A percentile compares a stretch with the other conserved stretches of the same genome.
Evolutionary conservation across 2,113 vertebrate genomes (phyloP).

Genomic region (Scalopus aquaticus): DNA sequence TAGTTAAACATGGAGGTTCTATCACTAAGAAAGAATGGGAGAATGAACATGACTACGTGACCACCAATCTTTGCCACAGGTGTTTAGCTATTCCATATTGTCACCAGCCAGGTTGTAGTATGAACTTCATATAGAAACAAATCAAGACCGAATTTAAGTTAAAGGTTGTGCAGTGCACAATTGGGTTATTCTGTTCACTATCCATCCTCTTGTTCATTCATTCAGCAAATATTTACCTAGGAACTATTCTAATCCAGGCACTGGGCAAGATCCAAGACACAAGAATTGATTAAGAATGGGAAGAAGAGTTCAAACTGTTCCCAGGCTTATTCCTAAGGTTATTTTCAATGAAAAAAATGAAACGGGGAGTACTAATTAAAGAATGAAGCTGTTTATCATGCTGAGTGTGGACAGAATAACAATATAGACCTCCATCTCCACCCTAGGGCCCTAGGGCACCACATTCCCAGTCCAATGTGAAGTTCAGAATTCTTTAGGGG

Average conservation of each 20-base stretch:
- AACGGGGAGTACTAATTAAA: neutral
- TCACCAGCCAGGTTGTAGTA: neutral
- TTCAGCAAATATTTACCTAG: neutral
- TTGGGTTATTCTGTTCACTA: neutral
- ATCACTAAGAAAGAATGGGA: neutral
- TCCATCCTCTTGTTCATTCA: neutral
- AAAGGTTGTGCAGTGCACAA: neutral
- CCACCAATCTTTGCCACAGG: neutral
- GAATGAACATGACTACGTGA: neutral
- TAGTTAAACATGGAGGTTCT: neutral
- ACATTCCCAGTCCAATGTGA: neutral
- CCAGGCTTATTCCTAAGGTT: neutral
- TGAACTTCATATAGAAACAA: neutral
- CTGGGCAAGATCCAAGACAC: neutral
- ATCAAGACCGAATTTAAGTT: neutral
- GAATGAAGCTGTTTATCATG: neutral
- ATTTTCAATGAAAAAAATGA: neutral
- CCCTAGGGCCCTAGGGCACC: too few relatives aligned
- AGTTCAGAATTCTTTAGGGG: neutral
- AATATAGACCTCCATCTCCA: rapidly evolving
- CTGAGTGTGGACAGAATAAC: neutral
- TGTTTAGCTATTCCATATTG: too few relatives aligned
- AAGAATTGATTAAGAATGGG: neutral
- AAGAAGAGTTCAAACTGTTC: neutral
- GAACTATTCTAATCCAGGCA: neutral